phyloP scores from a whole-genome alignment of 2,888 invertebrate genomes.

The Microchrysa polita region DNA sequence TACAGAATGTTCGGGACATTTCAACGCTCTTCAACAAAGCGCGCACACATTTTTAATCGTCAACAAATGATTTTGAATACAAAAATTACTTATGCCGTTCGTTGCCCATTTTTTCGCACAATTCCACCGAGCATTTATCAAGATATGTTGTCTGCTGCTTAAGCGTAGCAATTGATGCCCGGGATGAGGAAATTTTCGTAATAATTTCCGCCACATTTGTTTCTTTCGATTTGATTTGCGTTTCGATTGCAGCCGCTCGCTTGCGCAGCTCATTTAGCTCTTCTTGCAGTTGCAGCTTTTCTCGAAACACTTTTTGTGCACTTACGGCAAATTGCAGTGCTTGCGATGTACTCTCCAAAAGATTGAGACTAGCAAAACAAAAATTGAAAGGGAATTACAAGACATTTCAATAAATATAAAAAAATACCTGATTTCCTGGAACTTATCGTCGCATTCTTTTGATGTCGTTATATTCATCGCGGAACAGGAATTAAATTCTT shows the following conservation, averaged over 20 bases:
- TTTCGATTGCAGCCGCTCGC: constrained; percentile 54
- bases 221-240: constrained; percentile 41
- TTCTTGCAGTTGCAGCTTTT: constrained; percentile 56
- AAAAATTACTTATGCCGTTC: constrained; percentile 40
- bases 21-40: background rate
- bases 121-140: constrained; percentile 56
- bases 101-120: constrained; percentile 56
- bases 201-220: constrained; percentile 57
- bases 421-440: constrained; percentile 33
- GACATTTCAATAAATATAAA: background rate
- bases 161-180: constrained; percentile 58
- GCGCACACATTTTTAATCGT: background rate
- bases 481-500: no score
- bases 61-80: constrained; percentile 14
- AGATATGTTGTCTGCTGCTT: constrained; percentile 58
- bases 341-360: constrained; percentile 59
- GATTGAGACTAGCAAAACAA: constrained; percentile 55
- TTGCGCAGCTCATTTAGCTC: constrained; percentile 57
- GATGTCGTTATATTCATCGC: background rate
- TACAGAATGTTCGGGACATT: background rate
- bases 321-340: constrained; percentile 58
- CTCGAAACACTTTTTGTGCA: constrained; percentile 58
- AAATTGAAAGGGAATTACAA: background rate
- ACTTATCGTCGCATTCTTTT: constrained; percentile 20
- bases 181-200: constrained; percentile 58